A percentile compares a stretch with the other conserved stretches of the same genome.
These are phyloP conservation scores for Pipistrellus pipistrellus DNA, from an alignment of 2,797 vertebrate genomes.

Conservation along the genomic window DNA sequence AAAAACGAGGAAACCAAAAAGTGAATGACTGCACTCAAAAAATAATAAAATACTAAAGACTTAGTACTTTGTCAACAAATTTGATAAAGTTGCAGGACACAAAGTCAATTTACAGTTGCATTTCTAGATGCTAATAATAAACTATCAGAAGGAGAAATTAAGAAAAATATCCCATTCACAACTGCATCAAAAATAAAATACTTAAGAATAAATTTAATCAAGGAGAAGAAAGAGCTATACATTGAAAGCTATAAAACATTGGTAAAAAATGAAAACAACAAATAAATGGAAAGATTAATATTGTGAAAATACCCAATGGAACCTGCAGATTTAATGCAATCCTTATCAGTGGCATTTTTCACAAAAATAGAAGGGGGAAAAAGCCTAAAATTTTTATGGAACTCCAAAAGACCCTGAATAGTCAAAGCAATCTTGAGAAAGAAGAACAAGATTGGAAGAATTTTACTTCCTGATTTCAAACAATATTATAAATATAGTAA, in stretches of 20 bases:
- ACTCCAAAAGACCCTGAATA: neutral
- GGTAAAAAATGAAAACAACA: neutral
- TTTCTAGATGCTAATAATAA: neutral
- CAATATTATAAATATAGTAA: neutral
- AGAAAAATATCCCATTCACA: neutral
- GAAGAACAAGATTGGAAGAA: neutral
- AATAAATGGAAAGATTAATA: neutral
- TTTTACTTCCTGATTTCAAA: neutral
- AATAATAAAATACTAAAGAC: neutral
- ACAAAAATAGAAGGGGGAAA: neutral
- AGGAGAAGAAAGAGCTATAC: neutral
- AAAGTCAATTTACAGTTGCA: neutral
- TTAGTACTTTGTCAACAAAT: neutral
- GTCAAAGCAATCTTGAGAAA: neutral
- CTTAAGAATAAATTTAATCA: neutral
- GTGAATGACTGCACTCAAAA: constrained; percentile 22
- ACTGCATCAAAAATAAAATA: neutral
- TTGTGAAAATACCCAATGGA: neutral
- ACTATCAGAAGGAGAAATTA: neutral
- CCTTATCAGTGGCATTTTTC: neutral
- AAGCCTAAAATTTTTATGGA: neutral
- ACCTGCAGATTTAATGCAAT: neutral
- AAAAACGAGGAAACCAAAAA: constrained; percentile 37
- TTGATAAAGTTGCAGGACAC: neutral
- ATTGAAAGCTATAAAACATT: neutral